A percentile compares a stretch with the other conserved stretches of the same genome.
phyloP scores from a whole-genome alignment of 2,888 invertebrate genomes.

The Agrilus biguttatus region DNA sequence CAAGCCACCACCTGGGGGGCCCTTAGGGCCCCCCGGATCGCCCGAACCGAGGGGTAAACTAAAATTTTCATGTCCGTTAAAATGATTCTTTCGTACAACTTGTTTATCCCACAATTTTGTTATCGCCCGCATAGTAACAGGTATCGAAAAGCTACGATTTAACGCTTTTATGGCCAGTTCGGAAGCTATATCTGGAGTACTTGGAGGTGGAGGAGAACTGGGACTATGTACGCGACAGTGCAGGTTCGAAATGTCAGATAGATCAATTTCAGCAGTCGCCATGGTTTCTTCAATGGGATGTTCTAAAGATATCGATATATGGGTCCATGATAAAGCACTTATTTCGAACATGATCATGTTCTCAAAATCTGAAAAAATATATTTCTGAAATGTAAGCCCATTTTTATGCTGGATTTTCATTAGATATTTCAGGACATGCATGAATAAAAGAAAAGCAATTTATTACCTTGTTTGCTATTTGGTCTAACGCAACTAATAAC shows the following conservation, averaged over 20 bases:
- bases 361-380: conserved; percentile 43
- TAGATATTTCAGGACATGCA: no score
- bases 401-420: no score
- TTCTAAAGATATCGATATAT: conserved; percentile 80
- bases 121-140: conserved; percentile 74
- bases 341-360: conserved; percentile 82
- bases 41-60: conserved; percentile 53
- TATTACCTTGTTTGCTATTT: conserved; percentile 59
- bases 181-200: conserved; percentile 32
- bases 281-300: conserved; percentile 86
- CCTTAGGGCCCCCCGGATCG: conserved; percentile 45
- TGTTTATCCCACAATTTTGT: conserved; percentile 77
- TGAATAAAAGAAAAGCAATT: no score
- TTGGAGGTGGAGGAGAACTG: conserved; percentile 25
- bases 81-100: conserved; percentile 34
- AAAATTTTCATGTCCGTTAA: conserved; percentile 38
- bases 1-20: conserved; percentile 27
- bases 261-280: conserved; percentile 82
- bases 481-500: conserved; percentile 79
- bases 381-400: no score
- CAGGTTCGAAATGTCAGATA: conserved; percentile 65
- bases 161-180: conserved; percentile 53
- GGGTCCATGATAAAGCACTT: conserved; percentile 77
- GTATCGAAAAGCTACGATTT: conserved; percentile 84
- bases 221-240: conserved; percentile 64